phyloP scores from a whole-genome alignment of 2,888 invertebrate genomes.

The Eulithis prunata region DNA sequence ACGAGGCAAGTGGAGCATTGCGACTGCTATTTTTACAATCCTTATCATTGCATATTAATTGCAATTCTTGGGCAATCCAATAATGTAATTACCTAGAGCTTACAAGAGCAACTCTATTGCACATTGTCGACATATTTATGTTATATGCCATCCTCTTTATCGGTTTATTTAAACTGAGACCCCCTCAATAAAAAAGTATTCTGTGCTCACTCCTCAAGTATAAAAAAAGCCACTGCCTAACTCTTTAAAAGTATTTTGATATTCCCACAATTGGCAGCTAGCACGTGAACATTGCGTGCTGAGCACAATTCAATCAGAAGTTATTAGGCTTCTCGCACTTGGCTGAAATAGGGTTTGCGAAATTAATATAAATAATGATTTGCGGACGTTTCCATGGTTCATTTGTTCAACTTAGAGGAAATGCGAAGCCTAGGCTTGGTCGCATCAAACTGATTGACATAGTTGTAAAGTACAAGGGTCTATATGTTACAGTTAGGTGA shows the following conservation, averaged over 20 bases:
- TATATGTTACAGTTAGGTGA: too few species aligned
- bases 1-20: not conserved
- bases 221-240: not conserved
- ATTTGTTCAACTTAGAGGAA: not conserved
- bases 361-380: not conserved
- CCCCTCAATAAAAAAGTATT: too few species aligned
- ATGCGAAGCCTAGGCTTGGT: not conserved
- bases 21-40: not conserved
- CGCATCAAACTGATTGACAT: too few species aligned
- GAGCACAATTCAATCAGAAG: constrained; percentile 29
- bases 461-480: too few species aligned
- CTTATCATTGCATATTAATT: not conserved
- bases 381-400: not conserved
- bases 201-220: not conserved
- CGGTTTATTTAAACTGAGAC: too few species aligned
- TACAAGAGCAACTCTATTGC: too few species aligned
- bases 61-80: not conserved
- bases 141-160: too few species aligned
- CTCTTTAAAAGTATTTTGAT: not conserved
- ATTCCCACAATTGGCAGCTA: not conserved
- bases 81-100: not conserved
- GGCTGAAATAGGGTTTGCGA: constrained; percentile 16
- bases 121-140: too few species aligned
- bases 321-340: constrained; percentile 24
- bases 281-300: constrained; percentile 26